Conservation (phyloP, 2,888 invertebrate genomes). For the Tetramorium bicarinatum region DNA sequence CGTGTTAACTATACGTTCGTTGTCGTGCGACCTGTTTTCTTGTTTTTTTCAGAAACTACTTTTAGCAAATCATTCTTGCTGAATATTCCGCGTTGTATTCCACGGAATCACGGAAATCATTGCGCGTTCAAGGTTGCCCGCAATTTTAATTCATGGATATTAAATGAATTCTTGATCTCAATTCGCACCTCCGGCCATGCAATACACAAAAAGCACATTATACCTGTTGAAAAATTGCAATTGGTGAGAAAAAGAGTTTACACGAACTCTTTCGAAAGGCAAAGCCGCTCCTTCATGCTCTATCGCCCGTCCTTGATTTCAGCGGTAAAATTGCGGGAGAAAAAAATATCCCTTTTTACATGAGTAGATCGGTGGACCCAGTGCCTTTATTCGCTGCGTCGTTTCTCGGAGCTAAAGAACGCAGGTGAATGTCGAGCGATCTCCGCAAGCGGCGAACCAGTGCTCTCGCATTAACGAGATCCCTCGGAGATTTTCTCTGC, state of each 20-base stretch:
- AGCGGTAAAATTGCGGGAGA: conserved; percentile 52
- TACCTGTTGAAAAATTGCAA: not conserved
- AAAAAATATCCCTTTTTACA: conserved; percentile 58
- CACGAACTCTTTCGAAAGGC: not conserved
- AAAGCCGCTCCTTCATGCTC: conserved; percentile 62
- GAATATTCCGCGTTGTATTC: conserved; percentile 1
- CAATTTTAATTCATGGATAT: conserved; percentile 4
- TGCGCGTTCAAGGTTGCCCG: not conserved
- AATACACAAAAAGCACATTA: not conserved
- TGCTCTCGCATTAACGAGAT: conserved; percentile 9
- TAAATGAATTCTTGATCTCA: not conserved
- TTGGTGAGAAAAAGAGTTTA: not conserved
- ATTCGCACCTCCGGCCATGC: not conserved
- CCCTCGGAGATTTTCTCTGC: conserved; percentile 19
- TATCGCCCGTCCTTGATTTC: conserved; percentile 73
- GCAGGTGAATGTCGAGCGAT: conserved; percentile 61
- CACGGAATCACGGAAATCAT: conserved; percentile 28
- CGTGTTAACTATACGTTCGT: conserved; percentile 40
- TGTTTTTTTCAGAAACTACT: conserved; percentile 20
- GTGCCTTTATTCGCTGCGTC: not conserved
- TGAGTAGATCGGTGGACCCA: conserved; percentile 19
- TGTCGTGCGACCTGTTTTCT: conserved; percentile 37
- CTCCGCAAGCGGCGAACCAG: conserved; percentile 31
- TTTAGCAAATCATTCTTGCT: conserved; percentile 37
- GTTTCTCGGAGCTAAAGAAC: not conserved